phyloP scores from a whole-genome alignment of 2,888 invertebrate genomes.

The Macroteleia sp. region DNA sequence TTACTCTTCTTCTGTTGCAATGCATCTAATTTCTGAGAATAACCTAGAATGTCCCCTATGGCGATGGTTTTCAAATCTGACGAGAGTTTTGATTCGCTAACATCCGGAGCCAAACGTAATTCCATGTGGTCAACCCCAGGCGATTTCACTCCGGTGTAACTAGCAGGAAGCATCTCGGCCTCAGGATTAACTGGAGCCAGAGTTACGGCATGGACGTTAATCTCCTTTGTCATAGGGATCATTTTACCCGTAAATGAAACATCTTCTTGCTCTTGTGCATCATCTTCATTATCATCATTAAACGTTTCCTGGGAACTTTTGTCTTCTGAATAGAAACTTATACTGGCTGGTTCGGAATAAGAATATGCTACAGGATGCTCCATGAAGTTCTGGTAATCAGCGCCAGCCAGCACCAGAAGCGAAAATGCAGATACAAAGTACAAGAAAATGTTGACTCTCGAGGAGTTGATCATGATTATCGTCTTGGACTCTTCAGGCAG shows the following conservation, averaged over 20 bases:
- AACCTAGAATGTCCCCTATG: conserved; percentile 1
- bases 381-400: conserved; percentile 13
- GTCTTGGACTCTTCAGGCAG: conserved; percentile 54
- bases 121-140: conserved; percentile 82
- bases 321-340: conserved; percentile 1
- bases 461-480: background rate
- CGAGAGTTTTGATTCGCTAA: background rate
- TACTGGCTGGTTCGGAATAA: conserved; percentile 3
- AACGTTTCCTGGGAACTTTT: background rate
- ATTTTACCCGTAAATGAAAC: background rate
- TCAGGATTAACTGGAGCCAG: conserved; percentile 75
- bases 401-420: conserved; percentile 7
- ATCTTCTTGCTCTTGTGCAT: conserved; percentile 1
- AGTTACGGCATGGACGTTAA: conserved; percentile 30
- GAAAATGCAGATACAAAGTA: background rate
- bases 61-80: background rate
- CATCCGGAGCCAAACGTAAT: conserved; percentile 49
- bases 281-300: background rate
- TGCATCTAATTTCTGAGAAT: background rate
- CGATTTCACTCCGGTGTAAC: conserved; percentile 75
- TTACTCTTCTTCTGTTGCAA: conserved; percentile 6
- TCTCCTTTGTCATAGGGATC: conserved; percentile 12
- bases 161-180: conserved; percentile 81
- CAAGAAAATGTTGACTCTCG: background rate
- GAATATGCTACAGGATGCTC: background rate